Conservation (phyloP, 2,888 invertebrate genomes). For the Cephonodes hylas region DNA sequence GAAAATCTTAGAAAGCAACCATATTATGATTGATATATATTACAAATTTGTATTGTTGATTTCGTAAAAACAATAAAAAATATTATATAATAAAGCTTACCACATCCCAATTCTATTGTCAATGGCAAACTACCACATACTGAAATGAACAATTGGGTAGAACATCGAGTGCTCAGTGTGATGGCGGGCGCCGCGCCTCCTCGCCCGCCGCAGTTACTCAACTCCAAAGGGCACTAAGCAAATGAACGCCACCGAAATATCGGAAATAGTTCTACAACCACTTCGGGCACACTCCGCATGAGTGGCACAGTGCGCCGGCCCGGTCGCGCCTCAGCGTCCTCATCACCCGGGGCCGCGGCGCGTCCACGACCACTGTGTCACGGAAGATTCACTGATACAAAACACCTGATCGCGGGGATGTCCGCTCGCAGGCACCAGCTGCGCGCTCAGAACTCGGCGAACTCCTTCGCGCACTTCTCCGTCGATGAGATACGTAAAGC, state of each 20-base stretch:
- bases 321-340: slow-evolving; percentile 65
- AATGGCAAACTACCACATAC: slow-evolving; percentile 52
- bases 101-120: slow-evolving; percentile 45
- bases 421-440: slow-evolving; percentile 62
- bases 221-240: slow-evolving; percentile 76
- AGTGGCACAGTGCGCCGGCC: slow-evolving; percentile 52
- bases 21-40: slow-evolving; percentile 37
- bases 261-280: slow-evolving; percentile 69
- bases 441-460: slow-evolving; percentile 95
- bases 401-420: slow-evolving; percentile 67
- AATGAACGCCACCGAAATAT: slow-evolving; percentile 76
- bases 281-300: slow-evolving; percentile 59
- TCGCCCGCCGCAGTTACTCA: slow-evolving; percentile 50
- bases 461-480: slow-evolving; percentile 99
- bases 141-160: slow-evolving; percentile 41
- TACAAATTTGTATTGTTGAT: slow-evolving; percentile 46
- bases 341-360: slow-evolving; percentile 57
- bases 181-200: slow-evolving; percentile 8
- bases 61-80: slow-evolving; percentile 60
- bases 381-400: slow-evolving; percentile 73
- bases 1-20: slow-evolving; percentile 50
- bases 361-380: slow-evolving; percentile 62
- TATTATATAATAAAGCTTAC: slow-evolving; percentile 57
- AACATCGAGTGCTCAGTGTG: slow-evolving; percentile 42
- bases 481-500: slow-evolving; percentile 98